These are phyloP conservation scores for Dysdera silvatica DNA, from an alignment of 1,140 invertebrate species.

Conservation along the genomic window DNA sequence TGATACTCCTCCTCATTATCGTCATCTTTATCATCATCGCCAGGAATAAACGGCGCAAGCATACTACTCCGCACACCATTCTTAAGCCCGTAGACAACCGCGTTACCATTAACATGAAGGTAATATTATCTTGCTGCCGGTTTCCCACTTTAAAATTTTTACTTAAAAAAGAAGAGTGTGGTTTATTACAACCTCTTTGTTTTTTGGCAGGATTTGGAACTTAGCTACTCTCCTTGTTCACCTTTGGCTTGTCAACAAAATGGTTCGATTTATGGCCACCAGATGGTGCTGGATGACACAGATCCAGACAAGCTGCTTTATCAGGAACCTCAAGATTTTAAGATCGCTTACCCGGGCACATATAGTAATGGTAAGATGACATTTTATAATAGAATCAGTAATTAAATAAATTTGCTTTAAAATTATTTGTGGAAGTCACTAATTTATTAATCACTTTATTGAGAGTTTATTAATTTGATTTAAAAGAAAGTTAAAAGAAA, in stretches of 20 bases:
- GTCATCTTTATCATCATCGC: constrained; percentile 66
- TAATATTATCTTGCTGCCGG: too few species aligned
- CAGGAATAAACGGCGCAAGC: constrained; percentile 63
- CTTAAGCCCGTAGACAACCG: constrained; percentile 54
- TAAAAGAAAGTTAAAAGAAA: too few species aligned
- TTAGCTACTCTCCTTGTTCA: constrained; percentile 41
- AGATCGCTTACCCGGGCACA: constrained; percentile 39
- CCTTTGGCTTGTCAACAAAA: constrained; percentile 45
- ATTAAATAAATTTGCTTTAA: too few species aligned
- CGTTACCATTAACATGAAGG: constrained; percentile 60
- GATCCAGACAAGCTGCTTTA: constrained; percentile 40
- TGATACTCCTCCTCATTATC: constrained; percentile 59
- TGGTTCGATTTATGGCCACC: constrained; percentile 49
- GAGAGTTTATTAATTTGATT: too few species aligned
- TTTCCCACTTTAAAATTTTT: too few species aligned
- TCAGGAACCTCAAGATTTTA: constrained; percentile 41
- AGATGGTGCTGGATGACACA: constrained; percentile 48
- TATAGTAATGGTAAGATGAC: constrained; percentile 39
- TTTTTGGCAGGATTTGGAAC: constrained; percentile 37
- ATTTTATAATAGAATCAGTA: neutral
- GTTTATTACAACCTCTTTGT: too few species aligned
- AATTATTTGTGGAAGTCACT: too few species aligned
- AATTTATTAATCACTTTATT: too few species aligned
- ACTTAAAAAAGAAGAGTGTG: too few species aligned
- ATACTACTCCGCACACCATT: constrained; percentile 62